Base-by-base conservation (phyloP, 2,797 vertebrate genomes). In the Paguma larvata region DNA sequence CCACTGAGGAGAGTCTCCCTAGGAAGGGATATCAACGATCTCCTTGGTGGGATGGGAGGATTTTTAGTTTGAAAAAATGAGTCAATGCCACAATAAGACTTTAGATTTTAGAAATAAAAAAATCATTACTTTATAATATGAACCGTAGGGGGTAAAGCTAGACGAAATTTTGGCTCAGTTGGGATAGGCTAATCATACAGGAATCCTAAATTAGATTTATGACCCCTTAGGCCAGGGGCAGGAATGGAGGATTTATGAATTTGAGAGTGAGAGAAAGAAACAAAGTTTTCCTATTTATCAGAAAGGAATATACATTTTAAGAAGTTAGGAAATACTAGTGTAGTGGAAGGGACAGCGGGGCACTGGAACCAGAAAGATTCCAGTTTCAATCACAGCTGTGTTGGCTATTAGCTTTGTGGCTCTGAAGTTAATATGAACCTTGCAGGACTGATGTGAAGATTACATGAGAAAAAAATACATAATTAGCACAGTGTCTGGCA, bases 401-500 rank as follows among this genome's bases (percentile, higher is more conserved):
- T 38, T 85, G 70, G 65, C 93, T 88, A 87, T 85, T 88, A 96
- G 93, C 65, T 92, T 90, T 97, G 87, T 85, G 85, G 78, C 38
- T 95, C 53, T 94, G 85, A 77, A 90, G 53, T 97, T 84, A 87
- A 34, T 85, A 95, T 77, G 46, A 94, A 89, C 32, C 53, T 75
- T 91, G 38, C 1, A 97, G 67, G 38, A 87, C 12, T 92, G 82
- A 96, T 85, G 67, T 86, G 87, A 93, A 51, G 77, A 95, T 96
- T 95, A 95, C 94, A 97, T 88, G 90, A 94, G 73, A 80, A 97
- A 91, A 70, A 89, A 2, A 77, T 13, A 95, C 18, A 85, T 84
- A 96, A 94, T 95, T 90, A 97, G 80, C 80, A 97, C 27, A 91
- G 48, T 95, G 83, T 94, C 84, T 85, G 68, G 72, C 38, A 96